phyloP scores from a whole-genome alignment of 2,888 invertebrate genomes.

The Sinotaia quadrata region DNA sequence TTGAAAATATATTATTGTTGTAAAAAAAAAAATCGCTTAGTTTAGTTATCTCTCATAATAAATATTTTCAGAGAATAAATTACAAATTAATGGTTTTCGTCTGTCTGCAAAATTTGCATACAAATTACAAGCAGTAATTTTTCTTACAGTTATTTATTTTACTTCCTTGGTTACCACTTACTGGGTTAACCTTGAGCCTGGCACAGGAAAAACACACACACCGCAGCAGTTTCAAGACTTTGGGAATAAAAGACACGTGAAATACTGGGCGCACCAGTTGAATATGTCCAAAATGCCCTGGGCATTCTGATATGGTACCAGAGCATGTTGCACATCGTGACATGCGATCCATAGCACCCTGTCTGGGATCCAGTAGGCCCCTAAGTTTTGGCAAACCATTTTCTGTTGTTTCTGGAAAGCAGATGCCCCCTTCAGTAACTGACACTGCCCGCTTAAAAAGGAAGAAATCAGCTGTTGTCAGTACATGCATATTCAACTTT shows the following conservation, averaged over 20 bases:
- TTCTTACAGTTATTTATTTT: neutral
- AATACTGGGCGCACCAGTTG: constrained; percentile 98
- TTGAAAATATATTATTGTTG: too few species aligned
- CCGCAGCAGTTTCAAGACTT: constrained; percentile 94
- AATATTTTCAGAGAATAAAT: too few species aligned
- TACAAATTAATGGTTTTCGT: too few species aligned
- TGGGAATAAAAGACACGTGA: constrained; percentile 97
- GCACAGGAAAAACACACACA: constrained; percentile 99
- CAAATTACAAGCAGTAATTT: neutral
- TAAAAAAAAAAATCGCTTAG: neutral
- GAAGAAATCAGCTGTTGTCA: too few species aligned
- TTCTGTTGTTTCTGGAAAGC: constrained; percentile 98
- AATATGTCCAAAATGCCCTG: constrained; percentile 99
- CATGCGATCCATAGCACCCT: constrained; percentile 95
- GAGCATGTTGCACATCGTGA: constrained; percentile 76
- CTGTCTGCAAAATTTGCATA: neutral
- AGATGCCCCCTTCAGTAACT: constrained; percentile 92
- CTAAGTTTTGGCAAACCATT: constrained; percentile 97
- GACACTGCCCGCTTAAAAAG: constrained; percentile 92
- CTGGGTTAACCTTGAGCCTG: constrained; percentile 93
- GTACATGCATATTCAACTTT: too few species aligned
- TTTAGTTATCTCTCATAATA: neutral
- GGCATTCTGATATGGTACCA: constrained; percentile 97
- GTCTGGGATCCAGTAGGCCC: constrained; percentile 99
- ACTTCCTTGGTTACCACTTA: constrained; percentile 79